Conservation (phyloP, 2,113 vertebrate species). For the Progne subis region DNA sequence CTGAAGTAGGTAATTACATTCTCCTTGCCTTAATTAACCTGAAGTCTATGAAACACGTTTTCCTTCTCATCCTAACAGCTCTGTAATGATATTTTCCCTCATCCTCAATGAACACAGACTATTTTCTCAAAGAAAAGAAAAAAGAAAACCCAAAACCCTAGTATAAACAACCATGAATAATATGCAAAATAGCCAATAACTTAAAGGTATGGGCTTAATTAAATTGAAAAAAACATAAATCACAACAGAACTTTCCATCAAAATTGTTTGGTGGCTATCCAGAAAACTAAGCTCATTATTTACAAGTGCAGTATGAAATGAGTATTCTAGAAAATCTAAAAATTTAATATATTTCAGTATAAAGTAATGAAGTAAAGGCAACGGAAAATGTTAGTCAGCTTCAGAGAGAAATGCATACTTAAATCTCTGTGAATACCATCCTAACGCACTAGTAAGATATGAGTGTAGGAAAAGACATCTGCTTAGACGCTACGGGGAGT, state of each 20-base stretch:
- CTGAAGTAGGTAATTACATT: neutral
- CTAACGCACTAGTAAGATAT: neutral
- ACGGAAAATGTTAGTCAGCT: neutral
- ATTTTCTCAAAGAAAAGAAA: neutral
- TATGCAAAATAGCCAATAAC: neutral
- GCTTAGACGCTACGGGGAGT: neutral
- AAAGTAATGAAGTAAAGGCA: neutral
- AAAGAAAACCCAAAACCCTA: neutral
- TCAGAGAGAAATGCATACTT: neutral
- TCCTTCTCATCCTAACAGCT: neutral
- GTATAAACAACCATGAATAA: neutral
- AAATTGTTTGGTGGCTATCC: neutral
- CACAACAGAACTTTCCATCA: neutral
- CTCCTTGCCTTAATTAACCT: conserved; percentile 17
- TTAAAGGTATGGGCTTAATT: neutral
- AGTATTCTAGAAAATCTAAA: neutral
- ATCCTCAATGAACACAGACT: neutral
- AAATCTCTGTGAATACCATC: neutral
- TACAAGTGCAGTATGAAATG: neutral
- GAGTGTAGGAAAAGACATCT: neutral
- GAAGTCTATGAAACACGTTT: neutral
- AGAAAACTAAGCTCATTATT: neutral
- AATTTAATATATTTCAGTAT: neutral
- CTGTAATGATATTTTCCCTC: neutral
- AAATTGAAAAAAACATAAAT: neutral